Conservation (phyloP, 2,113 vertebrate species). For the Synodontis membranacea region DNA sequence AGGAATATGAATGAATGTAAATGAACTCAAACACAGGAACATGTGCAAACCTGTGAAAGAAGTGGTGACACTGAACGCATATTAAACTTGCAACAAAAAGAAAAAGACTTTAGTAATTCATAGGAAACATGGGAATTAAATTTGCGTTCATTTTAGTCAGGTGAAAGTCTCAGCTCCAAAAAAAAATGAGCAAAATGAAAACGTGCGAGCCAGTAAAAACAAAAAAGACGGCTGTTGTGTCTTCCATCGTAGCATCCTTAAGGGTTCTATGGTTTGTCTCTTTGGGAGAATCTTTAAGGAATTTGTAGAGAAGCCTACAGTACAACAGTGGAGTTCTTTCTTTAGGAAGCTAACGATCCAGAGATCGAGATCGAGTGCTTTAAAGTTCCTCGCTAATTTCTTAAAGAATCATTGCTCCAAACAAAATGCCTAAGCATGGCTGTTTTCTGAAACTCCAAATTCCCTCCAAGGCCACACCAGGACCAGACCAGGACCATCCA, state of each 20-base stretch:
- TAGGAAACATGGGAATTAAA: neutral
- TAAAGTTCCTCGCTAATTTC: neutral
- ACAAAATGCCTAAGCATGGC: neutral
- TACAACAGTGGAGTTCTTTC: neutral
- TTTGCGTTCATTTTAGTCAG: neutral
- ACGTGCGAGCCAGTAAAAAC: neutral
- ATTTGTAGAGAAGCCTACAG: neutral
- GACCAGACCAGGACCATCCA: neutral
- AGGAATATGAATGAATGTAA: neutral
- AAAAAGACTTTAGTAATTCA: neutral
- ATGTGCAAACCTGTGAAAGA: neutral
- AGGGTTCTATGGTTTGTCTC: neutral
- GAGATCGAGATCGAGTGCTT: neutral
- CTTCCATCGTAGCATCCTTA: neutral
- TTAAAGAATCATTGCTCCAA: neutral
- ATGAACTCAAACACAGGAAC: neutral
- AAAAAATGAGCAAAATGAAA: neutral
- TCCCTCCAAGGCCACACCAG: neutral
- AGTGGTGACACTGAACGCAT: neutral
- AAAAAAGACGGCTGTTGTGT: neutral
- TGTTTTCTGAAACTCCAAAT: neutral
- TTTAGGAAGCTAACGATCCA: neutral
- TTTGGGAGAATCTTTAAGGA: neutral
- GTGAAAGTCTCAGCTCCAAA: neutral
- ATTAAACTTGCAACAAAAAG: neutral